Percentiles rank a stretch among this genome's conserved stretches.
Evolutionary conservation across 2,888 invertebrate genomes (phyloP).

Genomic region (Agrilus cyanescens): DNA sequence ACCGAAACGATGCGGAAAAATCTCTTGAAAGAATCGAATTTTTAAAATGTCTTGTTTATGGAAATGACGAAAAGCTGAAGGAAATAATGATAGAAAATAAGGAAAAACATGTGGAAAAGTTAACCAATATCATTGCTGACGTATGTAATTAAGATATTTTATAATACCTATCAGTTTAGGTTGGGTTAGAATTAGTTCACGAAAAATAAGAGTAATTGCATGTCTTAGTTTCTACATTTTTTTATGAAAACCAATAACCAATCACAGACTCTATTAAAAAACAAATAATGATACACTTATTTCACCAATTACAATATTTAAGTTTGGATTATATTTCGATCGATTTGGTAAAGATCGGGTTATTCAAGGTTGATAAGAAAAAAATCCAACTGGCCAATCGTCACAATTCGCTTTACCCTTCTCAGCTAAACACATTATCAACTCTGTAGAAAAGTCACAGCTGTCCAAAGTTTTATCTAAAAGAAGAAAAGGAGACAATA

Average conservation of each 20-base stretch:
- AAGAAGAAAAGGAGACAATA: constrained; percentile 17
- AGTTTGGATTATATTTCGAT: not conserved
- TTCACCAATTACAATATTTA: too few relatives aligned
- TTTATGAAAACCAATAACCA: not conserved
- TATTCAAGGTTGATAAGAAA: constrained; percentile 29
- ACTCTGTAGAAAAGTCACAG: constrained; percentile 53
- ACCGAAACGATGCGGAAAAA: constrained; percentile 34
- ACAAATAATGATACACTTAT: too few relatives aligned
- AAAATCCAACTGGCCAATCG: constrained; percentile 52
- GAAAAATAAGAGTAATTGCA: too few relatives aligned
- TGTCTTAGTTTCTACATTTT: not conserved
- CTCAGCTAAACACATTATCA: constrained; percentile 55
- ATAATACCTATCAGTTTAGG: not conserved
- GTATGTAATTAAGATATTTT: constrained; percentile 26
- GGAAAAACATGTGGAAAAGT: constrained; percentile 33
- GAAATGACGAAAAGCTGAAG: constrained; percentile 25
- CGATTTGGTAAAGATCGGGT: not conserved
- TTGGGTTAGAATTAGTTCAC: not conserved
- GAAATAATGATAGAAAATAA: constrained; percentile 26
- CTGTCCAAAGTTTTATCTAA: constrained; percentile 45
- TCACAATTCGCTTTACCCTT: constrained; percentile 63
- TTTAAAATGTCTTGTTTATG: constrained; percentile 32
- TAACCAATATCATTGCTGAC: constrained; percentile 39
- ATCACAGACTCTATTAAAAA: not conserved
- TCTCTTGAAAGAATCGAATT: constrained; percentile 34